Base-by-base conservation (phyloP, 2,888 invertebrate species). In the Osedax fenrisi region DNA sequence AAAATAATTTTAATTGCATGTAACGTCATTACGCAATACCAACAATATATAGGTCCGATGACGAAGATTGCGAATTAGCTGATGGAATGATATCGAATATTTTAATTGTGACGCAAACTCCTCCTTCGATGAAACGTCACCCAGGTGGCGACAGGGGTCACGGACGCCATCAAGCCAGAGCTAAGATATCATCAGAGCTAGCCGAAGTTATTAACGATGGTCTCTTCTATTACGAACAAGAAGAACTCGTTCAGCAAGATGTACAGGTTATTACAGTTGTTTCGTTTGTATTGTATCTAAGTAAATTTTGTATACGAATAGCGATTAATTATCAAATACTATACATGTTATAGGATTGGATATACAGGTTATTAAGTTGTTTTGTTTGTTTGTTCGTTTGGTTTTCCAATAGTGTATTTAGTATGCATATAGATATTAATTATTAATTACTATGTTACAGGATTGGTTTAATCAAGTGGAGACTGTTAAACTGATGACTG, bases 181-280 rank as follows among this genome's bases (percentile, higher is more conserved):
- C 92, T 61, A 95, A 95, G 88, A 93, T 96, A 86, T 91, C 92
- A 5, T 92, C 94, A 85, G 94, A 96, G 82, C 86, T 96, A 80
- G 94, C 91, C 80, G 91, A 94, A 86, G 91, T 92, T 64, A 98
- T 98, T 80, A 94, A 95, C 80, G 94, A 97, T 84, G 97, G 97
- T n/a, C 88, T 98, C 23, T 90, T 89, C 82, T 91, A 92, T 81
- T 98, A 97, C 80, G 97, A 98, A 85, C 93, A 95, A 82, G 94
- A 95, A 82, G 94, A 95, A 82, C 85, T 97, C 74, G 92, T 92
- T 92, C 89, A 87, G 21, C 88, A 88, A 22, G 78, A 59, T 1
- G 62, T 72, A 13, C 25, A 68, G 68, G 68, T 64, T 25, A n/a
- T n/a, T n/a, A n/a, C 41, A 75, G 71, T 70, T 71, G 56, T 13